Conservation (phyloP, 2,888 invertebrate species). For the Cremastinae sp. region DNA sequence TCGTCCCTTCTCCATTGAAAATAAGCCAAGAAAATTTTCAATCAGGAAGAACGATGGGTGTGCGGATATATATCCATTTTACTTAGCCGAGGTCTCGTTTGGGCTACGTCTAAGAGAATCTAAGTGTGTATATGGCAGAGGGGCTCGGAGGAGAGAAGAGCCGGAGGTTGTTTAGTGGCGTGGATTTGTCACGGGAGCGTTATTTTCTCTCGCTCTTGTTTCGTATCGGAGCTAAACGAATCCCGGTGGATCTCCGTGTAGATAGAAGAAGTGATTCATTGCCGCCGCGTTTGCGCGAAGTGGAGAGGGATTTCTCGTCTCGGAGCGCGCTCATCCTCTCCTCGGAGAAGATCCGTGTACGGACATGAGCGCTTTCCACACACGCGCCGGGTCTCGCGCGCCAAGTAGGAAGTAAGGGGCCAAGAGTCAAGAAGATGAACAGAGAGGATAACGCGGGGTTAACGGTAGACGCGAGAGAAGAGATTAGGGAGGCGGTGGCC, state of each 20-base stretch:
- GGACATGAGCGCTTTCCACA: neutral
- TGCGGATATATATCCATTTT: constrained; percentile 22
- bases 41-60: neutral
- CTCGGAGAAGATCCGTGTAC: too few species aligned
- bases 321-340: constrained; percentile 16
- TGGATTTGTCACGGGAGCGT: constrained; percentile 59
- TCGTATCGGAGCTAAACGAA: constrained; percentile 63
- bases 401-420: constrained; percentile 62
- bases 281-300: constrained; percentile 35
- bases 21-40: constrained; percentile 3
- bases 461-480: constrained; percentile 66
- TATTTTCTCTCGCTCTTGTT: constrained; percentile 27
- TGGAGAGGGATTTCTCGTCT: constrained; percentile 41
- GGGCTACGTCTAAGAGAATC: too few species aligned
- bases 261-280: constrained; percentile 66
- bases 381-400: constrained; percentile 24
- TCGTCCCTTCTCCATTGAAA: neutral
- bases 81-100: too few species aligned
- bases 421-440: constrained; percentile 70
- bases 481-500: constrained; percentile 71
- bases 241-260: constrained; percentile 61
- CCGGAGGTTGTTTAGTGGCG: constrained; percentile 53
- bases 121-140: too few species aligned
- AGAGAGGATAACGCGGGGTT: constrained; percentile 68
- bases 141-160: neutral